Evolutionary conservation across 1,140 invertebrate species (phyloP), one percentile per base, ranked within the genome.

Genomic region (Apis dorsata): DNA sequence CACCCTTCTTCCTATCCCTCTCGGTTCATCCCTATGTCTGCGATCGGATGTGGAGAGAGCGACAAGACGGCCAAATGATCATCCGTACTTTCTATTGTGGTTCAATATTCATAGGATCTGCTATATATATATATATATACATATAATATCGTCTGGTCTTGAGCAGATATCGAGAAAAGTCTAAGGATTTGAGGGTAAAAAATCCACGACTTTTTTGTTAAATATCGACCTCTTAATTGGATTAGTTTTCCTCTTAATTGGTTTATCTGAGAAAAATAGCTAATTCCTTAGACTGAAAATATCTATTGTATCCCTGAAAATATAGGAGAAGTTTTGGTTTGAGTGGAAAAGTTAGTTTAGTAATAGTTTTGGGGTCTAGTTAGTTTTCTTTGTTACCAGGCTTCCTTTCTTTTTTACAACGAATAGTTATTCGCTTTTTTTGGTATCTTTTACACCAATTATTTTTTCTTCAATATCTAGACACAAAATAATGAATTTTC

Each of bases 11-110:
- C 24, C 5, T 15, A 24, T n/a, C 19, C 21, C 24, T 15, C 19
- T 19, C 44, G n/a, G 28, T 65, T 65, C 34, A 53, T 21, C 51
- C 34, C 9, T 9, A 7, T 51, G 21, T 55, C n/a, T 55, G 49
- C 19, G n/a, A 60, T 63, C 49, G 9, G 44, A 70, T 63, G 2
- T 44, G 34, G 34, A 62, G 49, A 69, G 55, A 57, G 19, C 15
- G 24, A 7, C 21, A 70, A 77, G 15, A 70, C 73, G 7, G 24
- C 21, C 24, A 59, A 81, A 81, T 68, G 80, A 81, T 81, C 79
- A 68, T 75, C 12, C 73, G 2, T 21, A 0, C 13, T 21, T n/a
- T 57, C 53, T 28, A 21, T 81, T 75, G 19, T 59, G 2, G 44
- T 2, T 75, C 24, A 11, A 59, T 59, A 75, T 75, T 59, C 34